Evolutionary conservation across 2,888 invertebrate genomes (phyloP), one percentile per base, ranked within the genome.

Genomic region (Caenorhabditis japonica): DNA sequence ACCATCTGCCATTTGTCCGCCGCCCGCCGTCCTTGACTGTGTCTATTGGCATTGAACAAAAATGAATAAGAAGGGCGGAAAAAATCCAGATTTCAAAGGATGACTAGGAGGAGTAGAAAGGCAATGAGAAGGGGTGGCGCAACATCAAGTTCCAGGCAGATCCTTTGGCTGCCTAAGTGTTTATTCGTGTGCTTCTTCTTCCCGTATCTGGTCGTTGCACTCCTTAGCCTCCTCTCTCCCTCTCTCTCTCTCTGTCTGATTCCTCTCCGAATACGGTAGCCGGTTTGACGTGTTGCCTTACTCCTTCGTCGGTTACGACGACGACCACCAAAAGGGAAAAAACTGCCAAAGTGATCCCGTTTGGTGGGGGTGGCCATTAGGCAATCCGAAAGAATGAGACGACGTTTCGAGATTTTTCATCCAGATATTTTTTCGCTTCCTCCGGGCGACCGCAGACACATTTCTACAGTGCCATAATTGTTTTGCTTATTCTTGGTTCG

Each of bases 131-230:
- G 46, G 58, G 56, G 72, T 72, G 72, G 72, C 72, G 72, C 72
- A 72, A 72, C 64, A 72, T 64, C 72, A 72, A 72, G 72, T 72
- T 72, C 49, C 58, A 53, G 62, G 51, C 62, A 58, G 60, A 56
- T 64, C 44, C 33, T 55, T 58, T 19, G 55, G 23, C 55, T 55
- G 64, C 53, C 62, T 62, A 53, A 53, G 62, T 64, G 53, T 69
- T 61, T 70, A 62, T 62, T 59, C 47, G 64, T 64, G 64, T 62
- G 53, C 59, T 72, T 52, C 41, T 15, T 27, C 46, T 36, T 56
- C 55, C 43, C 39, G 47, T 47, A 56, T 64, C 64, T 56, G 55
- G 46, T 47, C 62, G 10, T 7, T 30, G 53, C 25, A 19, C 21
- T 39, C 47, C 49, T 61, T 70, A 61, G 55, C 55, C 60, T 70